Evolutionary conservation across 2,113 vertebrate species (phyloP).

Genomic region (Melanerpes aurifrons): DNA sequence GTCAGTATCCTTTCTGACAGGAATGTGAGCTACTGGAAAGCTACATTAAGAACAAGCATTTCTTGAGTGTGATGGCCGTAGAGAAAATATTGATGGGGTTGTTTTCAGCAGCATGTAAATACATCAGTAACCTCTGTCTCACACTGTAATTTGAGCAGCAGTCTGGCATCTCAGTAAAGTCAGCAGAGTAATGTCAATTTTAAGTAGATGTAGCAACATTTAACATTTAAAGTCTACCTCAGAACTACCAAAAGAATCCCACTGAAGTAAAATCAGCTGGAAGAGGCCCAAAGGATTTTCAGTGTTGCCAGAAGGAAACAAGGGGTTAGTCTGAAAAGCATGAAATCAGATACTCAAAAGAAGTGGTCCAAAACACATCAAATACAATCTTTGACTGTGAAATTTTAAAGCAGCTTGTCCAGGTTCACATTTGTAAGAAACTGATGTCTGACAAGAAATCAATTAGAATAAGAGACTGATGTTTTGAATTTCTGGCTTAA

Average conservation of each 20-base stretch:
- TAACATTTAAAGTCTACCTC: background rate
- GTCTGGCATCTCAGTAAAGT: background rate
- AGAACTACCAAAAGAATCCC: background rate
- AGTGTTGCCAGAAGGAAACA: conserved; percentile 13
- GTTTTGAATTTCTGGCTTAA: conserved; percentile 53
- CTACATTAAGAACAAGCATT: background rate
- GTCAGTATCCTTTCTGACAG: background rate
- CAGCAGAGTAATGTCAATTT: background rate
- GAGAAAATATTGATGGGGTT: background rate
- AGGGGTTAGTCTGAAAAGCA: conserved; percentile 16
- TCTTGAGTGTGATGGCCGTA: background rate
- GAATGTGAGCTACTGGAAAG: background rate
- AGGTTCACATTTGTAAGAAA: conserved; percentile 21
- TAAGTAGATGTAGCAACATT: background rate
- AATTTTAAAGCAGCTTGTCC: conserved; percentile 22
- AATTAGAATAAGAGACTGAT: conserved; percentile 33
- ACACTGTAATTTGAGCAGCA: background rate
- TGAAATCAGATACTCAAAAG: conserved; percentile 56
- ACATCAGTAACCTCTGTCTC: background rate
- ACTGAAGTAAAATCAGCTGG: background rate
- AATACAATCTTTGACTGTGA: background rate
- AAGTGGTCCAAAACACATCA: conserved; percentile 53
- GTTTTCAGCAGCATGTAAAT: background rate
- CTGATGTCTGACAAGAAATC: conserved; percentile 44
- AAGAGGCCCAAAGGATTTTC: conserved; percentile 6